Evolutionary conservation across 2,113 vertebrate species (phyloP).

Genomic region (Thunnus thynnus): DNA sequence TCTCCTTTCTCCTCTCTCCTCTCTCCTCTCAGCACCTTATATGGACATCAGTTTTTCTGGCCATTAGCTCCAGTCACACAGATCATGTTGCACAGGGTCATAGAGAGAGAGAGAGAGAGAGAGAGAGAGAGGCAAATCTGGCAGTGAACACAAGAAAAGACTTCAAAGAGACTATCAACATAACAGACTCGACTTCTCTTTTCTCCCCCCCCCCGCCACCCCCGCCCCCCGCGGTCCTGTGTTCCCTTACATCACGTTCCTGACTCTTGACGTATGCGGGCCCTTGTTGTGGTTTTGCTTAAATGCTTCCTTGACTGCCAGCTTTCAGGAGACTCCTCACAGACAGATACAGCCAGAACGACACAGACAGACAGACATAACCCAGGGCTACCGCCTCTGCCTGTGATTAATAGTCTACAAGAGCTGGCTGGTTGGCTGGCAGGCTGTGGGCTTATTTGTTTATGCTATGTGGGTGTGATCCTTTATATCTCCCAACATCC

Average conservation of each 20-base stretch:
- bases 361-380: constrained; percentile 61
- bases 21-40: constrained; percentile 71
- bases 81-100: constrained; percentile 80
- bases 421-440: constrained; percentile 61
- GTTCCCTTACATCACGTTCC: constrained; percentile 64
- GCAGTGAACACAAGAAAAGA: constrained; percentile 59
- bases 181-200: constrained; percentile 40
- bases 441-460: constrained; percentile 75
- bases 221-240: constrained; percentile 10
- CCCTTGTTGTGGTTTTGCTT: constrained; percentile 71
- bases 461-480: constrained; percentile 73
- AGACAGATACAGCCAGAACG: constrained; percentile 42
- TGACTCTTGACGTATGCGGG: constrained; percentile 58
- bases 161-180: constrained; percentile 69
- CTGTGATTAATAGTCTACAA: constrained; percentile 70
- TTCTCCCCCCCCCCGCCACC: background rate
- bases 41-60: constrained; percentile 80
- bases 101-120: constrained; percentile 33
- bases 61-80: constrained; percentile 77
- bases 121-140: constrained; percentile 63
- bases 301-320: constrained; percentile 68
- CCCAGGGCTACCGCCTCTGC: constrained; percentile 77
- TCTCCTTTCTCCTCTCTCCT: constrained; percentile 40
- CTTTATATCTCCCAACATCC: constrained; percentile 73
- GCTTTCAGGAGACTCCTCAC: constrained; percentile 55